Base-by-base conservation (phyloP, 2,113 vertebrate genomes). In the Phasianus colchicus region DNA sequence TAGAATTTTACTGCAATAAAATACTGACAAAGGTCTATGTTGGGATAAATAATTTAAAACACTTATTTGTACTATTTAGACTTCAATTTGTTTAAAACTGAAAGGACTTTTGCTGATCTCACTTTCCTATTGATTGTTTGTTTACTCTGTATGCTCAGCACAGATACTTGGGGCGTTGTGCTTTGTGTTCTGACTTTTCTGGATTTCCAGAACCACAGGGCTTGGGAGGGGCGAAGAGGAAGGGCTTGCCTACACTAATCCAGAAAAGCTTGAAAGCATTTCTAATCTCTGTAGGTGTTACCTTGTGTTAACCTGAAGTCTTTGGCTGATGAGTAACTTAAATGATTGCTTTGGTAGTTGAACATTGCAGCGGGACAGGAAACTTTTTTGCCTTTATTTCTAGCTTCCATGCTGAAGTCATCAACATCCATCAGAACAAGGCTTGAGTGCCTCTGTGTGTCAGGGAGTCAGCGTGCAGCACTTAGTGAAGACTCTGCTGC, bases 1-100 rank as follows among this genome's bases (percentile, higher is more conserved):
- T 94, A 96, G 92, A 90, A 95, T 89, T 94, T 92, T 89, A 88
- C 83, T 94, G 96, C 95, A 97, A 95, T 97, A 95, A 97, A 96
- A 90, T 88, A 88, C 93, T 94, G 88, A 95, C 92, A 95, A 94
- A 96, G 94, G 83, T 95, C 96, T 96, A 95, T 95, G 90, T 66
- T 95, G 92, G 89, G 45, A 92, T 95, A 95, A 94, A 92, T 94
- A 94, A 96, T 83, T 93, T 64, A 86, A 97, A 95, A 76, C 80
- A 24, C 52, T 81, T 84, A 82, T 95, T 97, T 95, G 91, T 95
- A 95, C 92, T 95, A 88, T 92, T 93, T 94, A 95, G 90, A 93
- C 83, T 92, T 88, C 92, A 86, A 95, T 96, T 95, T 93, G 85
- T 89, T 87, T 96, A 94, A 95, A 96, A 87, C 55, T 90, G 74